Evolutionary conservation across 92 coral and sea anemone species (phyloP).

Genomic region (Epizoanthus stellaris): DNA sequence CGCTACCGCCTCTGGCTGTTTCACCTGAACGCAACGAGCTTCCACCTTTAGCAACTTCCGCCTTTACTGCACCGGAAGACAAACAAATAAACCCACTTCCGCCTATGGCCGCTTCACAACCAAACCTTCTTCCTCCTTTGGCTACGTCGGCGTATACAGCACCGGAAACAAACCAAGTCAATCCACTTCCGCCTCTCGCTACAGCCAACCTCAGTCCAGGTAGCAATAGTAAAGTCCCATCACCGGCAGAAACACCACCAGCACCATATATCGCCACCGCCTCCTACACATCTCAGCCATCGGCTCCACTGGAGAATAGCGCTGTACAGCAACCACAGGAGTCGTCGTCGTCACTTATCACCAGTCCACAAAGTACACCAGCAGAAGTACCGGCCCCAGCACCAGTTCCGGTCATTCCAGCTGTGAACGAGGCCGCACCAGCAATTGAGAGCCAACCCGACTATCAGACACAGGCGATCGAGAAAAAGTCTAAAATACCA

Average conservation of each 20-base stretch:
- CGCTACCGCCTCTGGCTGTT: background rate
- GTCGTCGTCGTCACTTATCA: background rate
- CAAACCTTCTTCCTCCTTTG: constrained; percentile 17
- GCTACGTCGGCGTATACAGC: constrained; percentile 15
- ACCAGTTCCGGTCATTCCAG: background rate
- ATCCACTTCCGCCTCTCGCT: background rate
- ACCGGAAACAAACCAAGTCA: background rate
- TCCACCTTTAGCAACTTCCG: background rate
- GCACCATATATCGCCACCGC: constrained; percentile 13
- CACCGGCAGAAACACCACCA: constrained; percentile 12
- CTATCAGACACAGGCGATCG: background rate
- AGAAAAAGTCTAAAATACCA: constrained; percentile 36
- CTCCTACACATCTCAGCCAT: background rate
- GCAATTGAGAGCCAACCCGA: background rate
- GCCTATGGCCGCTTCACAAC: constrained; percentile 3
- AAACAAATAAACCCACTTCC: constrained; percentile 15
- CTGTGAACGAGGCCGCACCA: background rate
- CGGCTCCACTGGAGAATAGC: background rate
- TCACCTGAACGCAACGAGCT: background rate
- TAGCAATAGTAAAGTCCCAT: background rate
- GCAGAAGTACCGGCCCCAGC: constrained; percentile 11
- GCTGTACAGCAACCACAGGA: background rate
- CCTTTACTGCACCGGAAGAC: constrained; percentile 25
- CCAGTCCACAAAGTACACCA: background rate
- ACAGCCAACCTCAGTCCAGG: background rate